Evolutionary conservation across 2,797 vertebrate species (phyloP), one percentile per base, ranked within the genome.

Genomic region (Rhynchotus rufescens): DNA sequence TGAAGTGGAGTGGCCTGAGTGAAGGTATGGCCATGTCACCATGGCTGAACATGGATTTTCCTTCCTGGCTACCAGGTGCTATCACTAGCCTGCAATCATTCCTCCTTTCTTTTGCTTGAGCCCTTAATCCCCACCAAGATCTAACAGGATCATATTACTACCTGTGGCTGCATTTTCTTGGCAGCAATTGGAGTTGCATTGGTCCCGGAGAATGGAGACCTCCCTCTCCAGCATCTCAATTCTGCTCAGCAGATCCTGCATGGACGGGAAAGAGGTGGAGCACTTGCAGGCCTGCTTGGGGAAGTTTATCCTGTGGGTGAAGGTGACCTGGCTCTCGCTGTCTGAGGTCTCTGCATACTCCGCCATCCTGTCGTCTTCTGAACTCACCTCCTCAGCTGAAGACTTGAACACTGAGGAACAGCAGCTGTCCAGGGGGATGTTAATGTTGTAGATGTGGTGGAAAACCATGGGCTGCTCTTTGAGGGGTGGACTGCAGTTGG

Each of bases 401-500:
- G 98, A 87, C 90, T 98, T 98, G 90, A 99, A 96, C 90, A 98
- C 96, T 0, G 99, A 98, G 0, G 98, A 98, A 97, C 99, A 99
- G 84, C 99, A 98, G 60, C 98, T 99, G 95, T 99, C 98, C 94
- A 98, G 65, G 3, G 99, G 99, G 52, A 99, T 98, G 9, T 99
- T 99, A 94, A 99, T 99, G 97, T 99, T 99, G 96, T 99, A 99
- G 88, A 99, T 98, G 25, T 99, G 99, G 97, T 99, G 99, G 96
- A 99, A 99, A 95, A 99, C 97, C 97, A 99, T 95, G 5, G 99
- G 98, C 87, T 99, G 98, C 76, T 98, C 98, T 96, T 96, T 97
- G 93, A 96, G 52, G 4, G 98, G 98, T 12, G 96, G 76, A 22
- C 93, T 98, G 92, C 98, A 98, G 95, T 98, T 99, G 96, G 96